Base-by-base conservation (phyloP, 2,888 invertebrate genomes). In the Parnassius orleans region DNA sequence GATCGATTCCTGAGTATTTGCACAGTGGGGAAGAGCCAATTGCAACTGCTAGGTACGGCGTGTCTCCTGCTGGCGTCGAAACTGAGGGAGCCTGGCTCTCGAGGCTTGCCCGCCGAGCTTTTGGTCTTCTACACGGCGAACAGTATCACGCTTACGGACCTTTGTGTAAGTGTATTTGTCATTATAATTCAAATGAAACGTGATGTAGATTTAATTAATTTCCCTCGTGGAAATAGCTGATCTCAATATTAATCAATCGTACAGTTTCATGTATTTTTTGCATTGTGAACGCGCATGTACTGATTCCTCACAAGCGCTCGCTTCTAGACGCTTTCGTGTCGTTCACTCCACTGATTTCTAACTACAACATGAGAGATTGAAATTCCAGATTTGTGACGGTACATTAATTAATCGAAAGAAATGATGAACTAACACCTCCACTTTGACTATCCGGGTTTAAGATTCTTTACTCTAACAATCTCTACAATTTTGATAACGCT, bases 51-150 rank as follows among this genome's bases (percentile, higher is more conserved):
- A 78, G 98, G 98, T 66, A 96, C 98, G 42, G 96, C 97, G 50
- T 98, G 98, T 84, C 93, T 99, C 75, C 93, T 99, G 76, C 92
- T 99, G 72, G 97, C 98, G 44, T 98, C 98, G 62, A 99, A 99
- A 90, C 92, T 99, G 69, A 94, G 98, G 69, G 98, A 98, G 84
- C 95, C 98, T 9, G 92, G 92, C 69, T 90, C 93, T 58, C 93
- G 94, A 67, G 97, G 98, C 14, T 88, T 96, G 66, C 93, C 95
- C 19, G 95, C 96, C 1, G 95, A 96, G 69, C 93, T 95, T 64
- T 94, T 99, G 75, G 96, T 98, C 77, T 96, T 95, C 90, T 98
- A 98, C 92, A 98, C 98, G 62, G 98, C 98, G 82, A 95, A 97
- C 89, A 98, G 98, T 91, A 96, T 98, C 91, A 95, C 95, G 64